These are phyloP conservation scores for Bradypodion ventrale DNA, from an alignment of 2,797 vertebrate genomes.

Conservation along the genomic window DNA sequence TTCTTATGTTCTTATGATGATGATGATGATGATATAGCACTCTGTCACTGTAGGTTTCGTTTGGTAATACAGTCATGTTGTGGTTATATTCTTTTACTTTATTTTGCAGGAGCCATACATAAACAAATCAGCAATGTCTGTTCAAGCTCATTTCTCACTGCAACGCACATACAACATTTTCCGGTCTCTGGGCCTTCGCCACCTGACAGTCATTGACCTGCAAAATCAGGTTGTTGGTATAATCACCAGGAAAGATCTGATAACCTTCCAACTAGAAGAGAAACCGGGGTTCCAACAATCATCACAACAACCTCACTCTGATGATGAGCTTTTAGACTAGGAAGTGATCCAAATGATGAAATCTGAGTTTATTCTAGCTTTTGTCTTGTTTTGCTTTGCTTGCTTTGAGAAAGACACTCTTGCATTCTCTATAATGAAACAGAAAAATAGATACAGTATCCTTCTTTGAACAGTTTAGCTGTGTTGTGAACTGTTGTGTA, in stretches of 20 bases:
- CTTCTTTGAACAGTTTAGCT: conserved; percentile 3
- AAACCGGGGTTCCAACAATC: conserved; percentile 35
- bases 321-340: conserved; percentile 44
- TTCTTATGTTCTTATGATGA: too few species aligned
- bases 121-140: conserved; percentile 63
- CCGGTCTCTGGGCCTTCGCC: conserved; percentile 59
- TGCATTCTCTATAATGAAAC: neutral
- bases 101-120: conserved; percentile 63
- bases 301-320: conserved; percentile 18
- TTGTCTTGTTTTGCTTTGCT: neutral
- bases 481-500: too few species aligned
- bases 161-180: conserved; percentile 58
- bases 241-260: conserved; percentile 64
- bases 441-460: conserved; percentile 22
- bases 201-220: conserved; percentile 55
- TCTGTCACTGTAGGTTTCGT: neutral
- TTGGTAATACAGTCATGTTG: neutral
- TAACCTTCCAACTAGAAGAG: conserved; percentile 50
- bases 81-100: conserved; percentile 19
- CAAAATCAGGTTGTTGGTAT: conserved; percentile 56
- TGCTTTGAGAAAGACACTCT: neutral
- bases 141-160: conserved; percentile 62
- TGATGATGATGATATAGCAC: too few species aligned
- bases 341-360: conserved; percentile 2
- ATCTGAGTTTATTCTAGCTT: neutral